A percentile compares a stretch with the other conserved stretches of the same genome.
phyloP scores from a whole-genome alignment of 2,888 invertebrate species.

The Timandra comae region DNA sequence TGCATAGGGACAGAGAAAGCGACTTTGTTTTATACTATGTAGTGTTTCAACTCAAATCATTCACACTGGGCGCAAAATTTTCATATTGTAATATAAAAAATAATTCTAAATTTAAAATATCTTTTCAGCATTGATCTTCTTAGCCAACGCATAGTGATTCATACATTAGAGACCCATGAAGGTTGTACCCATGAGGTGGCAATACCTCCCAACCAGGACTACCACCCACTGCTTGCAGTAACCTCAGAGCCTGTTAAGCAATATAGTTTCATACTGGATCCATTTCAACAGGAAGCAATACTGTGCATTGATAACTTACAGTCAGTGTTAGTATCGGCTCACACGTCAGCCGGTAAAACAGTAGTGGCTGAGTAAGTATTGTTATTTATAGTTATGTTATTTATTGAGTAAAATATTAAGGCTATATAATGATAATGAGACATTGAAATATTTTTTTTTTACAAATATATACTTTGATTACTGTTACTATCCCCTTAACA shows the following conservation, averaged over 20 bases:
- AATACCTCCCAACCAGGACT: constrained; percentile 91
- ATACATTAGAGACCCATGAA: constrained; percentile 92
- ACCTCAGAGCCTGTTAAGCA: constrained; percentile 88
- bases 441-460: too few species aligned
- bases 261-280: constrained; percentile 96
- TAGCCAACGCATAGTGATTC: constrained; percentile 88
- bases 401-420: too few species aligned
- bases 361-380: constrained; percentile 95
- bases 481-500: too few species aligned
- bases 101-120: too few species aligned
- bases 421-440: too few species aligned
- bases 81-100: too few species aligned
- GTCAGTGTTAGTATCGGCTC: constrained; percentile 98
- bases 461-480: too few species aligned
- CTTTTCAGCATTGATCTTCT: constrained; percentile 84
- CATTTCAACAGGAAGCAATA: constrained; percentile 98
- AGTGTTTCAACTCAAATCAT: too few species aligned
- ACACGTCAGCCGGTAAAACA: constrained; percentile 99
- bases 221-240: constrained; percentile 76
- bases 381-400: too few species aligned
- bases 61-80: too few species aligned
- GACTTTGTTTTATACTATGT: too few species aligned
- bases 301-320: constrained; percentile 98
- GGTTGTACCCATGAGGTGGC: constrained; percentile 98
- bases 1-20: too few species aligned